Evolutionary conservation across 2,797 vertebrate species (phyloP).

Genomic region (Triplophysa yarkandensis): DNA sequence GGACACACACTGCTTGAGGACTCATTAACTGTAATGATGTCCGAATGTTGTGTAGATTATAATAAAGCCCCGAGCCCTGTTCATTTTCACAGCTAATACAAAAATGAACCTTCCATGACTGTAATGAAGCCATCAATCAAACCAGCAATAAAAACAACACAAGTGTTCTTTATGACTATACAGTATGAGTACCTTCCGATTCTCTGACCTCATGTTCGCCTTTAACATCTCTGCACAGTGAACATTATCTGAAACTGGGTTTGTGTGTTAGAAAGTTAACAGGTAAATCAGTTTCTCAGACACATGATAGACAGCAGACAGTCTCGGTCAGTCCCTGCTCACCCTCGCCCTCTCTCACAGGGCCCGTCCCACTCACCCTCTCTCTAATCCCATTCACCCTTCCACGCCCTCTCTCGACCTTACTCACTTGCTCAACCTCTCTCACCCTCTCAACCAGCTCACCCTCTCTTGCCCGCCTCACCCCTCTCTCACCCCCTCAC

Average conservation of each 20-base stretch:
- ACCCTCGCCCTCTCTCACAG: background rate
- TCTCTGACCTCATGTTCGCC: constrained; percentile 1
- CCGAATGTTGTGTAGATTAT: constrained; percentile 40
- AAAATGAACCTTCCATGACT: background rate
- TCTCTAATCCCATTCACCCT: no score
- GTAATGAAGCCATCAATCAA: constrained; percentile 1
- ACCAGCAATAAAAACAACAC: background rate
- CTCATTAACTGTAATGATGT: constrained; percentile 65
- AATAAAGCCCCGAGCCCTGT: constrained; percentile 51
- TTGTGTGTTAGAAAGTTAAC: no score
- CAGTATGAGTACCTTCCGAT: no score
- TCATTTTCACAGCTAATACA: constrained; percentile 9
- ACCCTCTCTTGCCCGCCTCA: no score
- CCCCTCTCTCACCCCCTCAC: no score
- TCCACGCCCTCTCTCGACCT: no score
- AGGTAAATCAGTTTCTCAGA: no score
- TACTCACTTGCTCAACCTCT: no score
- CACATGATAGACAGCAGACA: no score
- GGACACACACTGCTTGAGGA: constrained; percentile 38
- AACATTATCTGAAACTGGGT: background rate
- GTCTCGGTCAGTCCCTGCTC: constrained; percentile 53
- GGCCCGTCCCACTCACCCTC: constrained; percentile 31
- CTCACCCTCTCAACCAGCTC: no score
- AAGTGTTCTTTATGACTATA: background rate
- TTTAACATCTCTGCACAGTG: constrained; percentile 23